A percentile compares a stretch with the other conserved stretches of the same genome.
These are phyloP conservation scores for Cephus sareptanus DNA, from an alignment of 2,888 invertebrate genomes.

Conservation along the genomic window DNA sequence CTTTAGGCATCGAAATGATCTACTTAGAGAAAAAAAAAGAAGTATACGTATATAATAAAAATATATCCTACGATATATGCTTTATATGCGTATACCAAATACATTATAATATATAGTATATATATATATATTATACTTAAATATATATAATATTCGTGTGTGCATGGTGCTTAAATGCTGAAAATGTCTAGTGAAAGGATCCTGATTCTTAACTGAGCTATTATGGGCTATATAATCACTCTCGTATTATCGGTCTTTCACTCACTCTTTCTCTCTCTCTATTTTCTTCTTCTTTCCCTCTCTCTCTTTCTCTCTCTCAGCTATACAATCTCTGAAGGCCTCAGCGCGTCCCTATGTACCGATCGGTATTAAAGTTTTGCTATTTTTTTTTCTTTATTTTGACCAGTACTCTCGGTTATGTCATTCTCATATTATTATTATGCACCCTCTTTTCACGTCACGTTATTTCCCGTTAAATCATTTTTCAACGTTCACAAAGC, in stretches of 20 bases:
- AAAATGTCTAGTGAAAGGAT: slow-evolving; percentile 49
- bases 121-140: slow-evolving; percentile 8
- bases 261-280: slow-evolving; percentile 24
- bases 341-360: slow-evolving; percentile 17
- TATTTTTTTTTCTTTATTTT: not conserved
- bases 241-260: slow-evolving; percentile 17
- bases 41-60: slow-evolving; percentile 21
- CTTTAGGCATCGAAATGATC: slow-evolving; percentile 52
- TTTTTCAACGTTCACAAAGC: not conserved
- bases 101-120: slow-evolving; percentile 5
- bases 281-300: slow-evolving; percentile 22
- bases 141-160: slow-evolving; percentile 40
- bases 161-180: slow-evolving; percentile 60
- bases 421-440: not conserved
- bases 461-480: not conserved
- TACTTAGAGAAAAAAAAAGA: slow-evolving; percentile 37
- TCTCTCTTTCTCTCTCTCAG: slow-evolving; percentile 31
- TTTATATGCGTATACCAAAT: slow-evolving; percentile 27
- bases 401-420: not conserved
- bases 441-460: not conserved
- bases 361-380: slow-evolving; percentile 11
- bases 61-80: slow-evolving; percentile 33
- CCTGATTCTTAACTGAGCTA: slow-evolving; percentile 21
- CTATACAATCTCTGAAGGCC: slow-evolving; percentile 16
- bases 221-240: slow-evolving; percentile 39